Evolutionary conservation across 1,140 invertebrate species (phyloP), one percentile per base, ranked within the genome.

Genomic region (Orius insidiosus): DNA sequence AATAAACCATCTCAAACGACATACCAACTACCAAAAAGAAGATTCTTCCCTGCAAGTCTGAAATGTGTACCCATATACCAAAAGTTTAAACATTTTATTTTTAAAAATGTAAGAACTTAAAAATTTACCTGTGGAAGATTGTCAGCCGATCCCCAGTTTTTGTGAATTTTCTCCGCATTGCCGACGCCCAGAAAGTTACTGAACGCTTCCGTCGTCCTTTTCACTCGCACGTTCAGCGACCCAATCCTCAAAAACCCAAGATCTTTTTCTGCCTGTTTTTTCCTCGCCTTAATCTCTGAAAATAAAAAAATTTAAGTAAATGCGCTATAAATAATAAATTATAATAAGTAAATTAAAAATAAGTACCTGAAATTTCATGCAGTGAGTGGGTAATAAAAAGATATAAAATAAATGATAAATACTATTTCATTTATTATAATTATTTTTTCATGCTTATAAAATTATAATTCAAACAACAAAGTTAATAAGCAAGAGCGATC

Each of bases 141-240:
- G 58, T 88, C 85, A 3, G 81, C 83, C 1, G 84, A 88, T 15
- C 85, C 85, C 84, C 83, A 89, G 1, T 70, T 75, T n/a, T 88
- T 87, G 55, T 82, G 76, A 11, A 83, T 64, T 59, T 76, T 74
- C 31, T 75, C 70, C 1, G 50, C 43, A 55, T 54, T 50, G 54
- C 80, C 76, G 52, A 81, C 80, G 52, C 81, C 82, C 53, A 86
- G 67, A 59, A 86, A 85, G 57, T 85, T 83, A 63, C 83, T 87
- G 67, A 87, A 85, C 1, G 83, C 82, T 59, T 87, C 84, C 36
- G 84, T 87, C 16, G 85, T 88, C 62, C 83, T 85, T 67, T 89
- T 88, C 56, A 89, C 85, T 58, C 85, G 72, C 33, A 89, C 84
- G 66, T 89, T 89, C 58, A 92, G 64, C 6, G 86, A 92, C 53